Conservation (phyloP, 2,888 invertebrate species). For the Teleiodes luculella region DNA sequence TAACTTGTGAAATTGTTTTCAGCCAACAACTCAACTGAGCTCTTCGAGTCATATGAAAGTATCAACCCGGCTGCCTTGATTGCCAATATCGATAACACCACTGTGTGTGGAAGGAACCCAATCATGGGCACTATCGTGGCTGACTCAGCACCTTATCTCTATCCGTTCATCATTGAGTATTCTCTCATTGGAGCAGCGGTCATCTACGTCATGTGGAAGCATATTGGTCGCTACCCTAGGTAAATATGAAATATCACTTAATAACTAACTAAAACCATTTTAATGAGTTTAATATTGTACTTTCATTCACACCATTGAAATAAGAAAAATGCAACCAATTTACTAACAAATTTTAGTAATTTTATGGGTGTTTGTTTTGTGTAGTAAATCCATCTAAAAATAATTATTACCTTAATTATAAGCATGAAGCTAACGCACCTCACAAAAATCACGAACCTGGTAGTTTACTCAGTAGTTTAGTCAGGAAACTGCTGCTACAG, state of each 20-base stretch:
- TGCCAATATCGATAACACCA: constrained; percentile 76
- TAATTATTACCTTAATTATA: neutral
- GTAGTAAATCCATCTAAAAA: neutral
- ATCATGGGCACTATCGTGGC: constrained; percentile 96
- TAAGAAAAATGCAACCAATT: neutral
- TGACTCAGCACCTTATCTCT: constrained; percentile 95
- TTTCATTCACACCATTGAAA: no score
- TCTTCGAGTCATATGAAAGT: constrained; percentile 78
- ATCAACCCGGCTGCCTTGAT: constrained; percentile 80
- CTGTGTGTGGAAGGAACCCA: constrained; percentile 88
- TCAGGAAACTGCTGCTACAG: constrained; percentile 17
- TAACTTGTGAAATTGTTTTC: constrained; percentile 36
- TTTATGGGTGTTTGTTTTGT: no score
- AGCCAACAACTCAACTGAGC: constrained; percentile 64
- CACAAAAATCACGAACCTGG: neutral
- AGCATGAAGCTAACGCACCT: neutral
- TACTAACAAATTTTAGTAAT: neutral
- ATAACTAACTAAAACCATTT: no score
- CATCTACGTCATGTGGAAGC: constrained; percentile 97
- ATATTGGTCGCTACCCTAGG: constrained; percentile 93
- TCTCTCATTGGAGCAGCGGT: constrained; percentile 96
- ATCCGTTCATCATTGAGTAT: constrained; percentile 97
- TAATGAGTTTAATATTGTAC: no score
- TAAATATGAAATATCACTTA: constrained; percentile 54
- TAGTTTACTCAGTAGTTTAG: neutral